Conservation (phyloP, 2,888 invertebrate species). For the Flexamia atlantica region DNA sequence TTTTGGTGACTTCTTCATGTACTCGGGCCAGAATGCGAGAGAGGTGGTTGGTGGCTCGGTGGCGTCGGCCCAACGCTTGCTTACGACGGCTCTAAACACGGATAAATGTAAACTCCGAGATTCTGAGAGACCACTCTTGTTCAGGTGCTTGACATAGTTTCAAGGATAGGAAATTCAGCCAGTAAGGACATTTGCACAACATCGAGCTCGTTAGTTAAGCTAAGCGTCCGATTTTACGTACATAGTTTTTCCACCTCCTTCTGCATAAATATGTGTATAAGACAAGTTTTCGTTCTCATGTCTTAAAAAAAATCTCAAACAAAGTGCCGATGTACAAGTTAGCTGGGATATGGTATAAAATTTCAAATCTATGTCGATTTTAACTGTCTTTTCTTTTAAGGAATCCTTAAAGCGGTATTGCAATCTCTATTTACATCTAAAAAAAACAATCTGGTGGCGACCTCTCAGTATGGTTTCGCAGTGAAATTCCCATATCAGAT, state of each 20-base stretch:
- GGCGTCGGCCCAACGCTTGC: background rate
- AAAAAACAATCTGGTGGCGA: background rate
- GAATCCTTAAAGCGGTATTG: background rate
- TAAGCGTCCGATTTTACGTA: background rate
- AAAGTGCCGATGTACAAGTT: too few relatives aligned
- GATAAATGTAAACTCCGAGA: background rate
- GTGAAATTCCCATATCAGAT: background rate
- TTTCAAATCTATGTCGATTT: background rate
- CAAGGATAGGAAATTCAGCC: background rate
- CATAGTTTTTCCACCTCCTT: background rate
- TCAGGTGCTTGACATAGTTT: background rate
- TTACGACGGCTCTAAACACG: background rate
- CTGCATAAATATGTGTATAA: conserved; percentile 13
- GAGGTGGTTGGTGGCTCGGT: background rate
- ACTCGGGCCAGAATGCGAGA: background rate
- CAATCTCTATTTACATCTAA: background rate
- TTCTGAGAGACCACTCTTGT: background rate
- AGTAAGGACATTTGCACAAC: background rate
- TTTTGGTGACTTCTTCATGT: too few relatives aligned
- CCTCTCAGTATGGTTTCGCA: conserved; percentile 13
- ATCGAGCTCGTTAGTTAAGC: background rate
- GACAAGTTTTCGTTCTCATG: background rate
- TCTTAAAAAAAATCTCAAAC: too few relatives aligned
- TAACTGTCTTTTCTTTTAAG: background rate
- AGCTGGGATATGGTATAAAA: background rate